Conservation (phyloP, 2,797 vertebrate genomes). For the Garrulus glandarius region DNA sequence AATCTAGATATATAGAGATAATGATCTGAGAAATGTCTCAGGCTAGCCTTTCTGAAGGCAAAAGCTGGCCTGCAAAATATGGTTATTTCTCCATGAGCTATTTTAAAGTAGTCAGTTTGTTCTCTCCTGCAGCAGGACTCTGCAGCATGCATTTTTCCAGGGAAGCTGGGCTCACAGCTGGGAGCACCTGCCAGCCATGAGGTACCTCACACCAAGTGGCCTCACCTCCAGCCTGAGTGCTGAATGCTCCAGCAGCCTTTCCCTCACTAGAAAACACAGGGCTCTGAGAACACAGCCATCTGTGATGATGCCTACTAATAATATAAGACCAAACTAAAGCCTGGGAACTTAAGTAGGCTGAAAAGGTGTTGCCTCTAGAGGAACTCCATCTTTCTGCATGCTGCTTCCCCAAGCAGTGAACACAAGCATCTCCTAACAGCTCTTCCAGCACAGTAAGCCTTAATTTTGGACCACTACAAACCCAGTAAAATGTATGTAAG, state of each 20-base stretch:
- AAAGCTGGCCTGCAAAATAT: neutral
- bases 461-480: neutral
- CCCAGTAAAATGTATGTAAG: conserved; percentile 6
- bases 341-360: neutral
- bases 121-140: neutral
- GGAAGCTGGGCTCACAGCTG: neutral
- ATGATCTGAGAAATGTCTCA: neutral
- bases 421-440: neutral
- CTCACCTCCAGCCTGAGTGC: neutral
- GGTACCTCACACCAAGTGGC: neutral
- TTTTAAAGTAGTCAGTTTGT: neutral
- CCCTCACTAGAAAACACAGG: neutral
- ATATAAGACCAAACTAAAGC: neutral
- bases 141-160: neutral
- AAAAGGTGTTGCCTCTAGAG: neutral
- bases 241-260: accelerated
- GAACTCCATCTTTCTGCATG: neutral
- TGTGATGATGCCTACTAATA: neutral
- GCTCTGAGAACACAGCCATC: neutral
- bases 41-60: neutral
- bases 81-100: neutral
- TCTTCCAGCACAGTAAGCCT: neutral
- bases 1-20: neutral
- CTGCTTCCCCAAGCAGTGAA: neutral
- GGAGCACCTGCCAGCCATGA: neutral